Evolutionary conservation across 1,140 invertebrate species (phyloP).

Genomic region (Myzus persicae): DNA sequence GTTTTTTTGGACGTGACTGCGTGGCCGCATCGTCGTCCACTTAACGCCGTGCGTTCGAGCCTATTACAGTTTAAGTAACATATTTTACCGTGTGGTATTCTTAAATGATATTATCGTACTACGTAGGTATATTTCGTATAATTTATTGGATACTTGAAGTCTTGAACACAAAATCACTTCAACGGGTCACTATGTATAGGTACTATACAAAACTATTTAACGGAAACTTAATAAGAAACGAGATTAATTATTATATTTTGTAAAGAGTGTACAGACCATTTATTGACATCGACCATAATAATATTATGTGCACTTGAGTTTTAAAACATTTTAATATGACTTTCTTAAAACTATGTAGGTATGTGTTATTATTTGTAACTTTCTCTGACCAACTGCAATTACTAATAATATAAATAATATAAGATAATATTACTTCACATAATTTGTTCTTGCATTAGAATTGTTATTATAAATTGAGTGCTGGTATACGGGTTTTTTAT

Average conservation of each 20-base stretch:
- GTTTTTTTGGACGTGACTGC: neutral
- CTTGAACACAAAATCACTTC: slow-evolving; percentile 1
- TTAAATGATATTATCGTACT: neutral
- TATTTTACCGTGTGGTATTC: neutral
- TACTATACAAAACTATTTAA: neutral
- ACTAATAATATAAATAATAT: neutral
- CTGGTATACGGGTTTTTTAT: neutral
- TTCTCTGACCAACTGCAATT: neutral
- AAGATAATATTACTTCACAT: neutral
- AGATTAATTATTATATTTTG: neutral
- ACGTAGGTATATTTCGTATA: no score
- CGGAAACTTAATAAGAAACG: neutral
- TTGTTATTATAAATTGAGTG: neutral
- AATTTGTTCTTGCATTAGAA: neutral
- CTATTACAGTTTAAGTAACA: neutral
- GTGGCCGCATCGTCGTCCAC: neutral
- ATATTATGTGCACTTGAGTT: neutral
- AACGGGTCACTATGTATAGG: neutral
- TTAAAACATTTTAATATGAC: neutral
- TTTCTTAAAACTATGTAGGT: neutral
- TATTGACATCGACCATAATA: neutral
- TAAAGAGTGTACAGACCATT: neutral
- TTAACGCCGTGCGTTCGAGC: neutral
- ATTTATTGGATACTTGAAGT: neutral
- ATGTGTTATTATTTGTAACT: slow-evolving; percentile 12